Conservation (phyloP, 2,797 vertebrate genomes). For the Otolemur crassicaudatus region DNA sequence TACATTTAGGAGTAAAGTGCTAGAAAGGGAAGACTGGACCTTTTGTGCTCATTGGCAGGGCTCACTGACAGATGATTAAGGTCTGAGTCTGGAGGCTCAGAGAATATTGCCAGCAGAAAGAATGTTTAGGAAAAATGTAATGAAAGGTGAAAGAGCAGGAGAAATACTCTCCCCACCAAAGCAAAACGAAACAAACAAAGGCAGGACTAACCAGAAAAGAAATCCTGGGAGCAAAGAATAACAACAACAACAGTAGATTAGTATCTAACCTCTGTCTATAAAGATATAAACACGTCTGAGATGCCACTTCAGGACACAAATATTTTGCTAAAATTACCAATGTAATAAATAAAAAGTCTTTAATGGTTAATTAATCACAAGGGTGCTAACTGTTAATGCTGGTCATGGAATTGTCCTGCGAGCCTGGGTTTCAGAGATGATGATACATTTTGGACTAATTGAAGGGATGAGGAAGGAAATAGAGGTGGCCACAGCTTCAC, state of each 20-base stretch:
- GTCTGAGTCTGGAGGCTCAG: neutral
- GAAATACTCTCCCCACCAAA: neutral
- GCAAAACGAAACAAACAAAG: neutral
- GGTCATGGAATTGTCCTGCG: neutral
- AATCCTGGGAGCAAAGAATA: neutral
- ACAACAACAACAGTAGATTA: fast-evolving
- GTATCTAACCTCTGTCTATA: neutral
- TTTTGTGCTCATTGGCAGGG: neutral
- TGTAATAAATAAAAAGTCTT: neutral
- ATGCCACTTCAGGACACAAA: neutral
- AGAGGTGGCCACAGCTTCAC: neutral
- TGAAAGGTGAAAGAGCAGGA: neutral
- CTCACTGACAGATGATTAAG: neutral
- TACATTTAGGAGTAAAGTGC: neutral
- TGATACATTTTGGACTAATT: neutral
- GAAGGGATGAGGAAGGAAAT: neutral
- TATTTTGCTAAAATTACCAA: neutral
- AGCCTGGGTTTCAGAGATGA: neutral
- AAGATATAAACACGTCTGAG: neutral
- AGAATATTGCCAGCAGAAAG: neutral
- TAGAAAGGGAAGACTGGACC: neutral
- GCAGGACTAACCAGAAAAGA: neutral
- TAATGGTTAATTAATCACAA: neutral
- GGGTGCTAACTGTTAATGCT: neutral
- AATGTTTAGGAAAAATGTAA: neutral